Base-by-base conservation (phyloP, 1,140 invertebrate species). In the Dendrolimus kikuchii region DNA sequence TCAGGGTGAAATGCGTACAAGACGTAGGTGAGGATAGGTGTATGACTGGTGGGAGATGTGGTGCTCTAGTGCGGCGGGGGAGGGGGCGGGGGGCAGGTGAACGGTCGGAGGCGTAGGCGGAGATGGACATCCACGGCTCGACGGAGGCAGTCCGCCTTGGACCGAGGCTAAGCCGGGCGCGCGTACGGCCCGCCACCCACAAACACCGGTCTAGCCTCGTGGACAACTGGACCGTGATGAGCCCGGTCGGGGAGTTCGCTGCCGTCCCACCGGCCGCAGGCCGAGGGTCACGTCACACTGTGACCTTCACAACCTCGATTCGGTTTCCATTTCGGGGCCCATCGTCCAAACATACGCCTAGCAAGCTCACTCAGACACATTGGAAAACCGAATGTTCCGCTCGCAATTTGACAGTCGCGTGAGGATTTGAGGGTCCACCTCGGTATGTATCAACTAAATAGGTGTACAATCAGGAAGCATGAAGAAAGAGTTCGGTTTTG, bases 241-340 rank as follows among this genome's bases (percentile, higher is more conserved):
- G 63, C 58, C 63, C 62, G 66, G 65, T 60, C 77, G 60, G 69
- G 68, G 67, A 66, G 61, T 64, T 72, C 61, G 71, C 64, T 62
- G 59, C 67, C 66, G 74, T 77, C 68, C 65, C 71, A 68, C 68
- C 70, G 68, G 68, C 65, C 61, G 59, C 65, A 70, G 77, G 68
- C 77, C 66, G 82, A 85, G 89, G 88, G 87, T 89, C 90, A 91
- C 89, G 90, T 90, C 89, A 86, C 89, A 85, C 67, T 80, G 90
- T 91, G 89, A 90, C 89, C 89, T 90, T 91, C 73, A 68, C 81
- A 88, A 89, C 89, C 86, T 91, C 91, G 91, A 92, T 92, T 92
- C 92, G 91, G 91, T 92, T 92, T 92, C 90, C 91, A 92, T 88
- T 90, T 75, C 86, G 86, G 87, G 85, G 83, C 89, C 76, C 74